Conservation (phyloP, 2,888 invertebrate species). For the Muscina levida region DNA sequence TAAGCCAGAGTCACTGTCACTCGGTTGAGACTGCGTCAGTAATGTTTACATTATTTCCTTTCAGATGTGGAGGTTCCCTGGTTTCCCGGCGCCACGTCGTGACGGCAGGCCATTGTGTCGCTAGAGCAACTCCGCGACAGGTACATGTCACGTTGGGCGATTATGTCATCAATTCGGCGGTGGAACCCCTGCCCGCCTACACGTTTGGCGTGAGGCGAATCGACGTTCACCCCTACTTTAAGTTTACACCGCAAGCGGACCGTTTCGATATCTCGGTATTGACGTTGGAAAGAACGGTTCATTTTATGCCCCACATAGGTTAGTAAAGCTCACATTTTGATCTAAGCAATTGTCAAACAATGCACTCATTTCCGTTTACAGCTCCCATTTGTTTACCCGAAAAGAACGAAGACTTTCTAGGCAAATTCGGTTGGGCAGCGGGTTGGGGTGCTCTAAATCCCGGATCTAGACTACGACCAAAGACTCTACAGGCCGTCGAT, state of each 20-base stretch:
- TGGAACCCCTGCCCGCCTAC: conserved; percentile 93
- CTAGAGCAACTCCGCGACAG: conserved; percentile 92
- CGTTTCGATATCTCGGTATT: conserved; percentile 95
- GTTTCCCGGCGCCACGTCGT: conserved; percentile 95
- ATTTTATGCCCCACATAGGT: conserved; percentile 93
- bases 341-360: no score
- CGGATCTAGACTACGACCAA: conserved; percentile 92
- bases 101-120: conserved; percentile 96
- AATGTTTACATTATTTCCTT: not conserved
- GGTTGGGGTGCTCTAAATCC: conserved; percentile 94
- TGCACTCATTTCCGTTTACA: conserved; percentile 70
- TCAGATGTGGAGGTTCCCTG: conserved; percentile 94
- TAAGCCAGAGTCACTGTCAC: conserved; percentile 73
- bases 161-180: conserved; percentile 96
- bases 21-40: not conserved
- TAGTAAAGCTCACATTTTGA: conserved; percentile 56
- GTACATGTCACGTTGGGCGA: conserved; percentile 93
- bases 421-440: conserved; percentile 95
- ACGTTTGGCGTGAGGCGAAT: conserved; percentile 95
- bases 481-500: conserved; percentile 94
- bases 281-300: conserved; percentile 92
- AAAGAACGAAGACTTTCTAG: conserved; percentile 93
- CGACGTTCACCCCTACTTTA: conserved; percentile 94
- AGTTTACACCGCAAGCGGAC: conserved; percentile 95
- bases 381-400: conserved; percentile 95